phyloP scores from a whole-genome alignment of 2,113 vertebrate species.

The Corythornis vintsioides region DNA sequence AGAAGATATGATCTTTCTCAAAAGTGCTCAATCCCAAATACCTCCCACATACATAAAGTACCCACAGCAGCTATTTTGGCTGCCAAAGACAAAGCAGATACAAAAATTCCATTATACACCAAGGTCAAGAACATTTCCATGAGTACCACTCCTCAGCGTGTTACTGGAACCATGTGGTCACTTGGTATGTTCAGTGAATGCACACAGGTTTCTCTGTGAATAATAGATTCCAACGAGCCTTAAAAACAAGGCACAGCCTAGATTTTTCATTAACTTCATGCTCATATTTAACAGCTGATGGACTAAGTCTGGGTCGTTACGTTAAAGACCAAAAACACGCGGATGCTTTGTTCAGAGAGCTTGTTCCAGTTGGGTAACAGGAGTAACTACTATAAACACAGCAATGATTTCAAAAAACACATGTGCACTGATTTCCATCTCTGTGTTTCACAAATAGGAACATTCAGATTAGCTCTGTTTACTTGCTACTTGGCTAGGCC shows the following conservation, averaged over 20 bases:
- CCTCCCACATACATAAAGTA: not conserved
- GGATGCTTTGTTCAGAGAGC: not conserved
- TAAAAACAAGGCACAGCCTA: not conserved
- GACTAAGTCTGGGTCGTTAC: not conserved
- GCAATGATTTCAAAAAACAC: constrained; percentile 25
- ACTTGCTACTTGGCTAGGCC: not conserved
- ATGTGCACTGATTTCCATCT: constrained; percentile 26
- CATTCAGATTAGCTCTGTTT: constrained; percentile 8
- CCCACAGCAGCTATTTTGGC: not conserved
- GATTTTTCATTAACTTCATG: not conserved
- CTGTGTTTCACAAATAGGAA: constrained; percentile 27
- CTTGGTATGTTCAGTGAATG: not conserved
- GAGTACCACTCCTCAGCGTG: not conserved
- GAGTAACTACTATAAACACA: constrained; percentile 35
- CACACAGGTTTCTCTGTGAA: not conserved
- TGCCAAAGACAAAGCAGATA: not conserved
- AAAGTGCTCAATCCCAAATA: not conserved
- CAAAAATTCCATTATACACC: not conserved
- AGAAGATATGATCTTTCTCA: not conserved
- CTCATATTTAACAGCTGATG: not conserved
- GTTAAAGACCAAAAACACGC: not conserved
- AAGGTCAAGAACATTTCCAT: not conserved
- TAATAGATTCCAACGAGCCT: not conserved
- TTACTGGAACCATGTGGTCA: not conserved
- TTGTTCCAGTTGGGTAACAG: constrained; percentile 14